phyloP scores from a whole-genome alignment of 2,888 invertebrate species.

The Drepanosiphum platanoidis region DNA sequence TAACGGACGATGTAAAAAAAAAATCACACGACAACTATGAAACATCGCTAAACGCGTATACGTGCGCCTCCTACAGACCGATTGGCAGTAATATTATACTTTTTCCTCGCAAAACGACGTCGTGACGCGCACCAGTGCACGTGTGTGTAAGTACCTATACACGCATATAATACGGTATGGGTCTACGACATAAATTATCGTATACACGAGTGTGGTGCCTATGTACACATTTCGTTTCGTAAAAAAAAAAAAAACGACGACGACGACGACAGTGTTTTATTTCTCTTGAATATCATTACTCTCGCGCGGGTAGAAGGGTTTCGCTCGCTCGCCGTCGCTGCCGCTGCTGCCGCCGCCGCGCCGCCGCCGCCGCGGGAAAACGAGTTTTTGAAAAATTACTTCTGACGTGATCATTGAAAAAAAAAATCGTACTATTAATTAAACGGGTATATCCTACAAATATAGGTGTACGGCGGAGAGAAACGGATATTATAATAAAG shows the following conservation, averaged over 20 bases:
- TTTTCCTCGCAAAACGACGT: too few species aligned
- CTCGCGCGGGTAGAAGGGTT: neutral
- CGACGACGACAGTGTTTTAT: slow-evolving; percentile 47
- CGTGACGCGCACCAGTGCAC: too few species aligned
- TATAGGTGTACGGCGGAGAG: neutral
- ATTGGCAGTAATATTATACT: too few species aligned
- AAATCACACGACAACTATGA: too few species aligned
- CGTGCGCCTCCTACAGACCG: too few species aligned
- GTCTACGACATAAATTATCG: too few species aligned
- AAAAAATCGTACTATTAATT: slow-evolving; percentile 62
- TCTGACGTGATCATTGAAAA: slow-evolving; percentile 61
- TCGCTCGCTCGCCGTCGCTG: neutral
- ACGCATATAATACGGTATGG: too few species aligned
- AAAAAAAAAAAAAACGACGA: too few species aligned
- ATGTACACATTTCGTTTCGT: neutral
- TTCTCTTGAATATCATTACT: slow-evolving; percentile 43
- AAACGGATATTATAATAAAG: slow-evolving; percentile 59
- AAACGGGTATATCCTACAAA: slow-evolving; percentile 50
- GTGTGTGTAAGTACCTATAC: too few species aligned
- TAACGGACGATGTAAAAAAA: too few species aligned
- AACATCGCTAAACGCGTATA: too few species aligned
- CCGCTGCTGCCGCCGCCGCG: neutral
- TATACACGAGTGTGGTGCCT: too few species aligned
- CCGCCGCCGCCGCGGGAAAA: slow-evolving; percentile 27
- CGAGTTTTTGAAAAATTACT: slow-evolving; percentile 62